phyloP scores from a whole-genome alignment of 2,113 vertebrate species.

The Platichthys flesus region DNA sequence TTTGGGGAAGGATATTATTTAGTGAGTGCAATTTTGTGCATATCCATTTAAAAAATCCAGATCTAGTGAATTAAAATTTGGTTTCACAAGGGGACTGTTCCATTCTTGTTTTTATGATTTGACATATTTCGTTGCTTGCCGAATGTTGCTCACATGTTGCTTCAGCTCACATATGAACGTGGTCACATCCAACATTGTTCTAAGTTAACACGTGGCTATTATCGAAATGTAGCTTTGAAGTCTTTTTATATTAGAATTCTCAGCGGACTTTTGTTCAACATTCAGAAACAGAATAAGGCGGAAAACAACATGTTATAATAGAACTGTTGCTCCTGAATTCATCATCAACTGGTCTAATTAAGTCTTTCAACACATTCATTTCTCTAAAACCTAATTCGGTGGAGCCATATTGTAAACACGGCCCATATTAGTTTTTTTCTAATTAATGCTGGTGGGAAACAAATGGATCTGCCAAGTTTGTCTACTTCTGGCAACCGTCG shows the following conservation, averaged over 20 bases:
- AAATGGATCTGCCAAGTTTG: conserved; percentile 16
- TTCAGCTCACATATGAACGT: conserved; percentile 31
- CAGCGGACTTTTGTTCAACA: neutral
- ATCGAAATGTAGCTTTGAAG: conserved; percentile 27
- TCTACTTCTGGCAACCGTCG: conserved; percentile 17
- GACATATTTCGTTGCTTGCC: neutral
- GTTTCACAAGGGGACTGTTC: too few relatives aligned
- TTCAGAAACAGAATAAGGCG: too few relatives aligned
- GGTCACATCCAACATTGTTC: conserved; percentile 16
- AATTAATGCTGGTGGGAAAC: conserved; percentile 21
- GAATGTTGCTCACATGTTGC: conserved; percentile 18
- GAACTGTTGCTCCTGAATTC: too few relatives aligned
- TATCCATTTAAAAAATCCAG: neutral
- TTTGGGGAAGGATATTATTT: neutral
- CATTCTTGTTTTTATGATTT: neutral
- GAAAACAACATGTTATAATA: too few relatives aligned
- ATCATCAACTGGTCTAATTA: conserved; percentile 5
- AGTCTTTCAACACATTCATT: neutral
- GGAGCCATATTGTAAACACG: conserved; percentile 21
- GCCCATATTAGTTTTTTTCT: conserved; percentile 47
- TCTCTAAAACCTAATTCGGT: conserved; percentile 12
- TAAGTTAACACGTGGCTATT: conserved; percentile 16
- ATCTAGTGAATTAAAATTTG: neutral
- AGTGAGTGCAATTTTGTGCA: neutral
- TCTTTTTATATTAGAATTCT: neutral